Percentiles rank a stretch among this genome's conserved stretches.
phyloP scores from a whole-genome alignment of 2,888 invertebrate species.

The Parelbella ahira region DNA sequence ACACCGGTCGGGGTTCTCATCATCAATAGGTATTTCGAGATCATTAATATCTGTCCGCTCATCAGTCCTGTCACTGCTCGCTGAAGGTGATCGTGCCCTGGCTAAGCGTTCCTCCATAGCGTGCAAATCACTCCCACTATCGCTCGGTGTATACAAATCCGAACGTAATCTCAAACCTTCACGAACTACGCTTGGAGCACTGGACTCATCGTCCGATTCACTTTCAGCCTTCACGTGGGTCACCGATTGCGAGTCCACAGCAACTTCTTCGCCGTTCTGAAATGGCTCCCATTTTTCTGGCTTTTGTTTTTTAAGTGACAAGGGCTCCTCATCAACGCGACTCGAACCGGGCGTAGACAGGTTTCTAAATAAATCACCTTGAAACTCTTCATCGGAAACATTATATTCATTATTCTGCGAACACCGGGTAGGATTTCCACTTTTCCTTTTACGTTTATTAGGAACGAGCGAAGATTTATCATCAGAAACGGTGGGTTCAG shows the following conservation, averaged over 20 bases:
- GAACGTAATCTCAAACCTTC: constrained; percentile 70
- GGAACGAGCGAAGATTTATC: constrained; percentile 77
- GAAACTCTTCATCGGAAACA: constrained; percentile 71
- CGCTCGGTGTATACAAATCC: constrained; percentile 74
- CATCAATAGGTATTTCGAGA: constrained; percentile 91
- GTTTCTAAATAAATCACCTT: constrained; percentile 68
- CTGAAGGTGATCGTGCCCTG: constrained; percentile 74
- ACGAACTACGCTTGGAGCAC: constrained; percentile 70
- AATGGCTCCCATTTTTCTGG: constrained; percentile 68
- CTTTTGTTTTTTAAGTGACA: constrained; percentile 73
- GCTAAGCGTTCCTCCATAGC: constrained; percentile 73
- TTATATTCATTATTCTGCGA: constrained; percentile 78
- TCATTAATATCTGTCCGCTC: constrained; percentile 69
- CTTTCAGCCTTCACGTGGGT: constrained; percentile 73
- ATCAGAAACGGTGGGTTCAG: constrained; percentile 60
- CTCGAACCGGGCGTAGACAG: constrained; percentile 62
- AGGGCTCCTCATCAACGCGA: constrained; percentile 64
- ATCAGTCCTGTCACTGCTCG: constrained; percentile 68
- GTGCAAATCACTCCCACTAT: constrained; percentile 74
- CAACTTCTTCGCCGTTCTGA: constrained; percentile 66
- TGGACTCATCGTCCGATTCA: constrained; percentile 73
- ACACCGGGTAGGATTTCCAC: constrained; percentile 89
- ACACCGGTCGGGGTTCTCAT: constrained; percentile 92
- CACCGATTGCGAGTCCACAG: constrained; percentile 64
- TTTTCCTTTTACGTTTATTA: constrained; percentile 88